Conservation (phyloP, 2,888 invertebrate species). For the Teleiodes luculella region DNA sequence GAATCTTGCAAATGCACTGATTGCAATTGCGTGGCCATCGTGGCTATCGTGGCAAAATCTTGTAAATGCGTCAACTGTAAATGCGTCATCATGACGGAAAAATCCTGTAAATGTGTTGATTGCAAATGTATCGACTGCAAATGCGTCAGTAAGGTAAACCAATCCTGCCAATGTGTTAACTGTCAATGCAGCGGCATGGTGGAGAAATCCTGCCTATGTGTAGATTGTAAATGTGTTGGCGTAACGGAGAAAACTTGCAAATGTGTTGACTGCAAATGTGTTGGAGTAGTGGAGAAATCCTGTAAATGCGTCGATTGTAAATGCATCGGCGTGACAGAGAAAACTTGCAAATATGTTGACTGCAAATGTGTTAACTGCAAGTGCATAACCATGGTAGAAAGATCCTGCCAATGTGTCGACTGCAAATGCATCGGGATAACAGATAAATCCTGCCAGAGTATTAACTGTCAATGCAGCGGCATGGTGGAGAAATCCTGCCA, state of each 20-base stretch:
- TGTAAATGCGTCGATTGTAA: neutral
- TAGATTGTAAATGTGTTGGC: too few species aligned
- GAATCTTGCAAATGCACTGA: neutral
- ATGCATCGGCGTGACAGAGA: neutral
- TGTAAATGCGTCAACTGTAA: neutral
- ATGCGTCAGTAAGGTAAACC: neutral
- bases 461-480: constrained; percentile 6
- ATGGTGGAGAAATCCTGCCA: constrained; percentile 17
- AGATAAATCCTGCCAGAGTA: constrained; percentile 2
- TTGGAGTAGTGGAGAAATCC: too few species aligned
- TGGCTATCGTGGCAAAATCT: too few species aligned
- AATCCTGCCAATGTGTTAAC: neutral
- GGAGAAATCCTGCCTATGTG: too few species aligned
- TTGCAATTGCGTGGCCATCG: too few species aligned
- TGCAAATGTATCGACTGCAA: neutral
- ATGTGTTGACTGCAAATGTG: too few species aligned
- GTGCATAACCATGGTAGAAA: too few species aligned
- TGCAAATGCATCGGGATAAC: neutral
- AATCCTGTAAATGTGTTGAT: neutral
- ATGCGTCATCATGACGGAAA: too few species aligned
- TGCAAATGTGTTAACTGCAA: constrained; percentile 22
- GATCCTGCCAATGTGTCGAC: neutral
- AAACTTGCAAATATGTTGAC: constrained; percentile 9
- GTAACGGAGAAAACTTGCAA: too few species aligned
- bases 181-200: too few species aligned